Evolutionary conservation across 37 sponge, comb jelly and placozoan species (phyloP).

Genomic region (Eunapius fragilis): DNA sequence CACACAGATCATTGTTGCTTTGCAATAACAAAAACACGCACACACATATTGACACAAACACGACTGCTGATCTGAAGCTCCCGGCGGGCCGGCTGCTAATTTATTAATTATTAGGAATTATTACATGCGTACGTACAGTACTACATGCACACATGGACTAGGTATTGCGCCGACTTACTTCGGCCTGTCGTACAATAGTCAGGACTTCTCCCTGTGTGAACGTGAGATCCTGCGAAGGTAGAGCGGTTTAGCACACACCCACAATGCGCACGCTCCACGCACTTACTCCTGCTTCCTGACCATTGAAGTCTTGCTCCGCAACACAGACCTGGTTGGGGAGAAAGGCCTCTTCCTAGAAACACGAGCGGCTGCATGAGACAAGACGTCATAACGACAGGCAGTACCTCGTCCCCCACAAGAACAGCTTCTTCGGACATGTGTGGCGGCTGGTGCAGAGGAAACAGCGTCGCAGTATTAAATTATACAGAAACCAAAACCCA

Average conservation of each 20-base stretch:
- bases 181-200: constrained; percentile 47
- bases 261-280: too few relatives aligned
- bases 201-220: constrained; percentile 54
- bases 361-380: not conserved
- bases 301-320: constrained; percentile 38
- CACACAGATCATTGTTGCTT: too few relatives aligned
- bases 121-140: too few relatives aligned
- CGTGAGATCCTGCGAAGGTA: constrained; percentile 46
- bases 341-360: constrained; percentile 10
- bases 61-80: too few relatives aligned
- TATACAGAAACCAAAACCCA: too few relatives aligned
- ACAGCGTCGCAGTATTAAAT: too few relatives aligned
- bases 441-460: too few relatives aligned
- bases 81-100: not conserved
- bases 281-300: constrained; percentile 40
- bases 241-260: not conserved
- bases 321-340: constrained; percentile 26
- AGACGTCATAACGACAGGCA: not conserved
- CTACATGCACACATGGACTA: too few relatives aligned
- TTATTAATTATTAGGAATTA: not conserved
- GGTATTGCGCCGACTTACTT: too few relatives aligned
- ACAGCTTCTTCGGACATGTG: not conserved
- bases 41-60: too few relatives aligned
- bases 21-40: too few relatives aligned
- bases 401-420: not conserved